Percentiles rank a stretch among this genome's conserved stretches.
Evolutionary conservation across 2,888 invertebrate genomes (phyloP).

Genomic region (Amiota communis): DNA sequence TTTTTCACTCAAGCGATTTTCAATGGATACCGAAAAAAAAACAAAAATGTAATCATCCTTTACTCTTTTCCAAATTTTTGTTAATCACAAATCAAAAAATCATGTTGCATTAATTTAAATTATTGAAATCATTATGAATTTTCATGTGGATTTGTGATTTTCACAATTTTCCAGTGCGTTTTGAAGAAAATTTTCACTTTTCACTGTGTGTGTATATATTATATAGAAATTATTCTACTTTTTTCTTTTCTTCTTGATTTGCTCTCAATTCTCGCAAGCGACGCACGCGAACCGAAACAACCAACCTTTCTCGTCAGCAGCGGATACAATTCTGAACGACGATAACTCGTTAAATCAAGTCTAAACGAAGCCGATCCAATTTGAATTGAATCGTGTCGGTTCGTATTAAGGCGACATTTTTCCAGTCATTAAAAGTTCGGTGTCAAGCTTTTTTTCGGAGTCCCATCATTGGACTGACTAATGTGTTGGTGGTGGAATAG

Average conservation of each 20-base stretch:
- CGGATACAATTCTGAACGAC: constrained; percentile 71
- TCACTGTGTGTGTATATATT: constrained; percentile 42
- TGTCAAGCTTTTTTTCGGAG: constrained; percentile 59
- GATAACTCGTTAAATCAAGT: constrained; percentile 37
- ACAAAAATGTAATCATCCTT: not conserved
- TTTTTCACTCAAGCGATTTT: constrained; percentile 40
- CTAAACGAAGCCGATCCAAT: not conserved
- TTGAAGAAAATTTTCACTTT: constrained; percentile 60
- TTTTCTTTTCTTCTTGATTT: constrained; percentile 46
- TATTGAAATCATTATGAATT: constrained; percentile 6
- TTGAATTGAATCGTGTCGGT: not conserved
- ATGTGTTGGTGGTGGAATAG: constrained; percentile 46
- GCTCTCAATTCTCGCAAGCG: constrained; percentile 59
- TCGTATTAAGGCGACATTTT: constrained; percentile 18
- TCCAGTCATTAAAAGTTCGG: constrained; percentile 50
- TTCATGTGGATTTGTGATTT: not conserved
- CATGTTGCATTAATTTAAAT: constrained; percentile 11
- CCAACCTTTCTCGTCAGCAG: constrained; percentile 73
- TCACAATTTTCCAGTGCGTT: constrained; percentile 19
- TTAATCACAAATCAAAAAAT: not conserved
- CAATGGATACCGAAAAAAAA: constrained; percentile 47
- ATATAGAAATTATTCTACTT: constrained; percentile 43
- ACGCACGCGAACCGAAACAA: constrained; percentile 60
- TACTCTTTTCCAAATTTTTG: no score
- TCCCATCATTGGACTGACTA: constrained; percentile 51